Percentiles rank a stretch among this genome's conserved stretches.
phyloP scores from a whole-genome alignment of 2,888 invertebrate species.

The Pinctada fucata region DNA sequence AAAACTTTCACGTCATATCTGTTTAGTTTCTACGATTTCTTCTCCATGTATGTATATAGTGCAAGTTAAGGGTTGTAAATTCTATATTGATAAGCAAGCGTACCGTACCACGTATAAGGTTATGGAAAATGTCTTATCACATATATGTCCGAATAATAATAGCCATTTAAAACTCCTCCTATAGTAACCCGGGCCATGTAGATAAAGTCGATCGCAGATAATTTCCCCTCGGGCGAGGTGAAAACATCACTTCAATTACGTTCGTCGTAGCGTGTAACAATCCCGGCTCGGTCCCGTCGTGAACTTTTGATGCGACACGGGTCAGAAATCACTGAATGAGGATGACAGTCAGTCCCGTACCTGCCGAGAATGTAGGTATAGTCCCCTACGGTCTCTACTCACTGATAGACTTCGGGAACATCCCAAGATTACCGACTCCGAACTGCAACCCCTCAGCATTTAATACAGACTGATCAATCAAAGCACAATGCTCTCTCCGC shows the following conservation, averaged over 20 bases:
- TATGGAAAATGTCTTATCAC: conserved; percentile 8
- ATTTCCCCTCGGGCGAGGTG: conserved; percentile 15
- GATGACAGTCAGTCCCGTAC: conserved; percentile 4
- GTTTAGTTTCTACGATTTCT: too few species aligned
- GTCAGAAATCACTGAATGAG: conserved; percentile 20
- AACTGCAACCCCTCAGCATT: conserved; percentile 6
- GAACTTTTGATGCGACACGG: conserved; percentile 23
- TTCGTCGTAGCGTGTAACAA: conserved; percentile 6
- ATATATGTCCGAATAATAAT: conserved; percentile 22
- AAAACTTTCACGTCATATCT: too few species aligned
- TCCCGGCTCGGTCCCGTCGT: neutral
- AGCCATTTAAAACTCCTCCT: conserved; percentile 34
- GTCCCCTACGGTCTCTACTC: conserved; percentile 14
- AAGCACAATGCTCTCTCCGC: neutral
- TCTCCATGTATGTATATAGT: too few species aligned
- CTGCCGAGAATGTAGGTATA: conserved; percentile 15
- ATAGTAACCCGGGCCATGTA: conserved; percentile 27
- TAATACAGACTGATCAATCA: conserved; percentile 20
- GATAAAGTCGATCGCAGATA: conserved; percentile 19
- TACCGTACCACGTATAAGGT: neutral
- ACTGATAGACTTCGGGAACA: conserved; percentile 24
- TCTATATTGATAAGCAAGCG: too few species aligned
- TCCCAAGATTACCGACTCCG: conserved; percentile 4
- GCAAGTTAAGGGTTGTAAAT: too few species aligned
- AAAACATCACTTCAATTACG: conserved; percentile 26